phyloP scores from a whole-genome alignment of 2,888 invertebrate genomes.

The Aphodius granarius region DNA sequence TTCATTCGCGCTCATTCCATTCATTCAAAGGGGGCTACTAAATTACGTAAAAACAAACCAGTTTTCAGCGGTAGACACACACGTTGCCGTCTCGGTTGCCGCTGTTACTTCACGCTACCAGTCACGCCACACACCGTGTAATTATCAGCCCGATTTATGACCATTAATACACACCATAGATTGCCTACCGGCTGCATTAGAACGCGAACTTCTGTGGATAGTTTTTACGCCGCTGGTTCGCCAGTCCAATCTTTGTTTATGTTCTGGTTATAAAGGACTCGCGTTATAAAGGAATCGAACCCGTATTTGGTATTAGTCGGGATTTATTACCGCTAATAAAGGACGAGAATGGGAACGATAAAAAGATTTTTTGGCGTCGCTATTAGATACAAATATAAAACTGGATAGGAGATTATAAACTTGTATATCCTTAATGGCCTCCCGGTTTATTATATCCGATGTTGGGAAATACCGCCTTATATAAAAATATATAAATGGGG shows the following conservation, averaged over 20 bases:
- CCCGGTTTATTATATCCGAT: constrained; percentile 50
- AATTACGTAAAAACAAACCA: constrained; percentile 18
- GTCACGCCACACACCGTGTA: constrained; percentile 13
- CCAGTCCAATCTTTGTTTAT: not conserved
- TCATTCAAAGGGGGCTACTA: constrained; percentile 11
- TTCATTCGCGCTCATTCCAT: not conserved
- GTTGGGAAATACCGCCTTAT: constrained; percentile 48
- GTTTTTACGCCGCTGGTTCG: not conserved
- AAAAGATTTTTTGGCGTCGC: constrained; percentile 32
- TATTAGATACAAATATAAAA: constrained; percentile 51
- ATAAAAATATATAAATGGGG: constrained; percentile 44
- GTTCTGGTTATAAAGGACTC: not conserved
- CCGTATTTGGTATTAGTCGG: not conserved
- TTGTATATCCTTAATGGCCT: constrained; percentile 55
- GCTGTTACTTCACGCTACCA: constrained; percentile 19
- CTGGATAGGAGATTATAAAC: constrained; percentile 52
- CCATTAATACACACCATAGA: not conserved
- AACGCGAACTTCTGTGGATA: not conserved
- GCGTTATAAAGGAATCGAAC: not conserved
- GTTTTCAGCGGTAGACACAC: constrained; percentile 8
- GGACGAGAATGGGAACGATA: constrained; percentile 6
- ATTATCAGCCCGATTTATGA: constrained; percentile 24
- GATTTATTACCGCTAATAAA: not conserved
- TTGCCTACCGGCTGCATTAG: not conserved
- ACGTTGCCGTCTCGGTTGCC: not conserved